A percentile compares a stretch with the other conserved stretches of the same genome.
Conservation (phyloP, 2,888 invertebrate genomes). For the Palloptera scutellata region DNA sequence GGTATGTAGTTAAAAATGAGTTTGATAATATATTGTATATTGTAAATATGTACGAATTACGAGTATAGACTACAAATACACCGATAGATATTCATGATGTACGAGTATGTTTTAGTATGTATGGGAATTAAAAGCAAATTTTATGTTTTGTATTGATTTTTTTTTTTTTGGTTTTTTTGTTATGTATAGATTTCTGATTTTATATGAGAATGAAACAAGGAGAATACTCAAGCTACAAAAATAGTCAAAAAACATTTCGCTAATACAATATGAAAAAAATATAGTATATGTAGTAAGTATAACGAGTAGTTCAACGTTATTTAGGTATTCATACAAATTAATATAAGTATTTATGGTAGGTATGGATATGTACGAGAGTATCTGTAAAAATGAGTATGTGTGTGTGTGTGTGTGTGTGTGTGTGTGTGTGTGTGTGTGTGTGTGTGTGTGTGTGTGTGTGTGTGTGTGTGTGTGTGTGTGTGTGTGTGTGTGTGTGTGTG, state of each 20-base stretch:
- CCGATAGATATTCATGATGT: no score
- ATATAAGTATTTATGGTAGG: constrained; percentile 7
- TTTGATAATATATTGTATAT: no score
- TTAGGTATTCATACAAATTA: constrained; percentile 9
- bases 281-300: background rate
- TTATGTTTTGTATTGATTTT: no score
- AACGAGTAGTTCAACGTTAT: background rate
- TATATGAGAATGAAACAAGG: background rate
- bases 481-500: background rate
- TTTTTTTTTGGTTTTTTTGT: no score
- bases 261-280: constrained; percentile 11
- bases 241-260: constrained; percentile 35
- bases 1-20: no score
- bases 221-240: constrained; percentile 8
- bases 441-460: constrained; percentile 9
- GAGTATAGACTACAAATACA: no score
- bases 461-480: constrained; percentile 12
- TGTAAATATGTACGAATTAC: no score
- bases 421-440: constrained; percentile 5
- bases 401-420: constrained; percentile 2
- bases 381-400: background rate
- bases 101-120: no score
- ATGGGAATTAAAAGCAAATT: no score
- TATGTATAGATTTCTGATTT: no score
- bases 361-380: background rate